phyloP scores from a whole-genome alignment of 2,888 invertebrate species.

The Perithous albicinctus region DNA sequence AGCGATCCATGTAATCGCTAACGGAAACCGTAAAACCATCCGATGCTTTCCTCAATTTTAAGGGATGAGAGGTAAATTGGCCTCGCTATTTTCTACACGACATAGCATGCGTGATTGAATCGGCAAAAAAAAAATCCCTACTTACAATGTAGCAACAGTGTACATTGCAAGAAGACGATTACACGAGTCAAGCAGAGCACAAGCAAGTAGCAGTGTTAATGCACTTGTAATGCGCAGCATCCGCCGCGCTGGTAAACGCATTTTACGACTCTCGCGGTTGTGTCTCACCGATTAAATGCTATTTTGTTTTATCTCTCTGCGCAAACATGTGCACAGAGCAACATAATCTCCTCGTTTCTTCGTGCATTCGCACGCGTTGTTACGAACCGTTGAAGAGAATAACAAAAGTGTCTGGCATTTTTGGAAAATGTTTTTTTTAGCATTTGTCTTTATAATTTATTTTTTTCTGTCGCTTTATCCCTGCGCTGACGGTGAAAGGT shows the following conservation, averaged over 20 bases:
- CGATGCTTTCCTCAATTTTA: neutral
- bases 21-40: neutral
- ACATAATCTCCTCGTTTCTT: constrained; percentile 3
- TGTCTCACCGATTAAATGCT: constrained; percentile 26
- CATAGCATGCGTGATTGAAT: constrained; percentile 9
- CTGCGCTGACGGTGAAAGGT: neutral
- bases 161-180: constrained; percentile 4
- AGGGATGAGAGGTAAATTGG: neutral
- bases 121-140: constrained; percentile 17
- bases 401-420: neutral
- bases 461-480: neutral
- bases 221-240: constrained; percentile 59
- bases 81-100: neutral
- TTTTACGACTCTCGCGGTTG: constrained; percentile 24
- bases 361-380: neutral
- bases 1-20: neutral
- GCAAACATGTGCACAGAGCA: constrained; percentile 34
- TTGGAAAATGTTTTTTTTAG: neutral
- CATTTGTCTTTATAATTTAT: neutral
- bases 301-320: constrained; percentile 25
- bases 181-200: constrained; percentile 1
- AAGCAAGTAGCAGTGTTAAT: constrained; percentile 34
- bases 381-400: neutral
- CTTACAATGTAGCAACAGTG: neutral
- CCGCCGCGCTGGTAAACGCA: constrained; percentile 43